phyloP scores from a whole-genome alignment of 1,140 invertebrate species.

The Semibalanus balanoides region DNA sequence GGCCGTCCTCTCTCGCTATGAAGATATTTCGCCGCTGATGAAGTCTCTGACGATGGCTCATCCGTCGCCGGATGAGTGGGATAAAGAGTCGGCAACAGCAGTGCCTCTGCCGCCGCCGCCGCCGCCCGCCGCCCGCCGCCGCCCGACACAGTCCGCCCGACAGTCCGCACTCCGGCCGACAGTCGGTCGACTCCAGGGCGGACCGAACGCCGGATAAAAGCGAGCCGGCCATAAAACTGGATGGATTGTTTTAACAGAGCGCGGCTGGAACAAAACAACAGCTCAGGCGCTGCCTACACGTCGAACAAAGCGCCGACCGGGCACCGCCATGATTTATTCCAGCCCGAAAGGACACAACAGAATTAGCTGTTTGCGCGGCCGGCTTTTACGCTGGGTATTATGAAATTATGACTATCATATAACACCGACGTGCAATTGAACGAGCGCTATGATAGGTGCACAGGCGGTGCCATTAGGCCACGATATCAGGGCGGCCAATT shows the following conservation, averaged over 20 bases:
- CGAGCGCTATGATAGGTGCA: not conserved
- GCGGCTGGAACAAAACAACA: not conserved
- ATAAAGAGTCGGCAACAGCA: no score
- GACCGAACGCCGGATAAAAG: not conserved
- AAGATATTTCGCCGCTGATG: not conserved
- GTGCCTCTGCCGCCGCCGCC: no score
- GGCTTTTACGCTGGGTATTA: not conserved
- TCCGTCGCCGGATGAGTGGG: no score
- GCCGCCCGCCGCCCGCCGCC: no score
- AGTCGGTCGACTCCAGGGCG: no score
- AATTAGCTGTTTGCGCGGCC: not conserved
- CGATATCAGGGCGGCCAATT: not conserved
- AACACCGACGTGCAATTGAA: not conserved
- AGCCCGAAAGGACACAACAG: not conserved
- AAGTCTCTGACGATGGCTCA: not conserved
- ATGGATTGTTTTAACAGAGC: constrained; percentile 1
- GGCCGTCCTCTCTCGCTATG: not conserved
- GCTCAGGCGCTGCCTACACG: not conserved
- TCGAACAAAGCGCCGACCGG: not conserved
- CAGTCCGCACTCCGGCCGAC: no score
- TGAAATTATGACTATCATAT: not conserved
- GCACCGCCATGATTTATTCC: not conserved
- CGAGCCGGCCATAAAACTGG: not conserved
- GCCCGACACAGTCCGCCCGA: no score
- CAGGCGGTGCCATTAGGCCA: not conserved